Percentiles rank a stretch among this genome's conserved stretches.
These are phyloP conservation scores for Siniperca scherzeri DNA, from an alignment of 2,797 vertebrate species.

Conservation along the genomic window DNA sequence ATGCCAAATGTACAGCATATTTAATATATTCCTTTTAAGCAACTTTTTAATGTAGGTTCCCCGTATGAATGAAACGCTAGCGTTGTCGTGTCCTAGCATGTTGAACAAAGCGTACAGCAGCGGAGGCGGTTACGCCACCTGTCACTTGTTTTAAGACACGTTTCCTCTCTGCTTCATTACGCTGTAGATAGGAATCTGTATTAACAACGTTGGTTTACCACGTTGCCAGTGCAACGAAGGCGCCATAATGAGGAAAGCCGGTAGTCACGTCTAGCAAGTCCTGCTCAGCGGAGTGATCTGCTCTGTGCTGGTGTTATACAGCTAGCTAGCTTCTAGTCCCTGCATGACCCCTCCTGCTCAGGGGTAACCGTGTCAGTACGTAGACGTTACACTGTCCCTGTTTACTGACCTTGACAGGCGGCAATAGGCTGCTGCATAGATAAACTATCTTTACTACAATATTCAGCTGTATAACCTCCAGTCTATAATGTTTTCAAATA, in stretches of 20 bases:
- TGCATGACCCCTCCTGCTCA: slow-evolving; percentile 15
- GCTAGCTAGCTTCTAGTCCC: neutral
- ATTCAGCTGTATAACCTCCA: neutral
- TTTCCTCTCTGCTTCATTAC: neutral
- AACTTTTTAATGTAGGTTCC: no score
- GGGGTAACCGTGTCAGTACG: slow-evolving; percentile 37
- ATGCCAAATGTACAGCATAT: rapidly evolving
- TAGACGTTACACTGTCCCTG: slow-evolving; percentile 26
- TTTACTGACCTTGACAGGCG: slow-evolving; percentile 65
- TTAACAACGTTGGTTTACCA: neutral
- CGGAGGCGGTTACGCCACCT: neutral
- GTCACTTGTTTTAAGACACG: neutral
- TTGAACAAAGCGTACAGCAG: neutral
- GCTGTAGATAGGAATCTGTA: rapidly evolving
- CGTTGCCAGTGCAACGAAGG: slow-evolving; percentile 1
- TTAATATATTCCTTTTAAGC: neutral
- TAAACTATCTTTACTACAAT: slow-evolving; percentile 26
- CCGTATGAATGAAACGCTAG: neutral
- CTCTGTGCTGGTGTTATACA: neutral
- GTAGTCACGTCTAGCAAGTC: slow-evolving; percentile 55
- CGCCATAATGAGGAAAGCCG: slow-evolving; percentile 50
- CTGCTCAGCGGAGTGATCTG: neutral
- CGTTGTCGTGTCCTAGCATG: neutral
- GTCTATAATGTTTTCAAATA: neutral
- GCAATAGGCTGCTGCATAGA: slow-evolving; percentile 8